Percentiles rank a stretch among this genome's conserved stretches.
phyloP scores from a whole-genome alignment of 1,140 invertebrate genomes.

The Dryas iulia region DNA sequence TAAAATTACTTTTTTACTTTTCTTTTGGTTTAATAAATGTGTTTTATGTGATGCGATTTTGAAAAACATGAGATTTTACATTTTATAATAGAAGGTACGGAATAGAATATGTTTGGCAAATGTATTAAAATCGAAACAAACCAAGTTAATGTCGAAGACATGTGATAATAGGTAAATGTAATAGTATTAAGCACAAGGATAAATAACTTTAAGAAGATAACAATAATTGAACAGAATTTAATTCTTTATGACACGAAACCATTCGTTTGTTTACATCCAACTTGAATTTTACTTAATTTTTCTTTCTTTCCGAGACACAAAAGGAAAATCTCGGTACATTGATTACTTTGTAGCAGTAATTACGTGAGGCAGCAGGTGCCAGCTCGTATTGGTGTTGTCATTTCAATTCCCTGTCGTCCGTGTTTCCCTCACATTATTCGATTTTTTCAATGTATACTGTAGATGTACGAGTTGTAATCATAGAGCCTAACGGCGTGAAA shows the following conservation, averaged over 20 bases:
- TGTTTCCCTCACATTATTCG: conserved; percentile 45
- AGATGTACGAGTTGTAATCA: conserved; percentile 11
- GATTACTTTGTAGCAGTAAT: conserved; percentile 37
- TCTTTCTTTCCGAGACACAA: background rate
- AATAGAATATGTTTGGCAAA: too few species aligned
- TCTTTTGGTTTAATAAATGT: too few species aligned
- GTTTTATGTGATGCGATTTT: too few species aligned
- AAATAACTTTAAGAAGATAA: background rate
- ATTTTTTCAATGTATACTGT: conserved; percentile 53
- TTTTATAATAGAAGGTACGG: too few species aligned
- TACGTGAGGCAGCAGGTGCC: conserved; percentile 46
- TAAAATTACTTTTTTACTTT: too few species aligned
- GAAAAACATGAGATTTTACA: too few species aligned
- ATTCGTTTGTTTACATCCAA: background rate
- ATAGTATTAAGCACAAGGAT: background rate
- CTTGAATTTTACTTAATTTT: background rate
- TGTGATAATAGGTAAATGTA: too few species aligned
- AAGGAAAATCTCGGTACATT: conserved; percentile 4
- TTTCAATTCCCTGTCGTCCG: conserved; percentile 53
- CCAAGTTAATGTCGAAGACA: too few species aligned
- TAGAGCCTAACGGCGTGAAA: conserved; percentile 8
- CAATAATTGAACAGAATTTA: background rate
- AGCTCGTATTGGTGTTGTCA: conserved; percentile 46
- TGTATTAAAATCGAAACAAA: too few species aligned
- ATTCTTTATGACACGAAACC: background rate